These are phyloP conservation scores for Apis florea DNA, from an alignment of 1,140 invertebrate genomes.

Conservation along the genomic window DNA sequence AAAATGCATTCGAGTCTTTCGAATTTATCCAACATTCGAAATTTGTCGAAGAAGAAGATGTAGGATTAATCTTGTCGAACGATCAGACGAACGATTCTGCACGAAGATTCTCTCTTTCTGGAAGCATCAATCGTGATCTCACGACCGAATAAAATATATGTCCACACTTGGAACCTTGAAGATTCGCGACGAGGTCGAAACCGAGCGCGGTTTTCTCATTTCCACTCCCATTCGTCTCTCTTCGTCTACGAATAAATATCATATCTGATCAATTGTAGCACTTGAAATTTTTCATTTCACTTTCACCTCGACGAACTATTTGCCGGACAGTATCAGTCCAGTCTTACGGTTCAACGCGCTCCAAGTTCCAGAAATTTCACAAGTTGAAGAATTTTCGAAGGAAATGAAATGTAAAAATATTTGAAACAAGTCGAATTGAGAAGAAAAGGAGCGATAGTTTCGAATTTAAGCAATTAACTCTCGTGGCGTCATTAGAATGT, in stretches of 20 bases:
- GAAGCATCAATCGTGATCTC: not conserved
- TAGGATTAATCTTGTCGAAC: not conserved
- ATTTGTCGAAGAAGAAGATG: not conserved
- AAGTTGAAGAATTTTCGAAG: not conserved
- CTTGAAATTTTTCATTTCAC: not conserved
- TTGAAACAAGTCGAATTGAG: not conserved
- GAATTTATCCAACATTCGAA: not conserved
- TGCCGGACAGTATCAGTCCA: no score
- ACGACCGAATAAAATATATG: constrained; percentile 3
- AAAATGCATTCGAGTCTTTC: no score
- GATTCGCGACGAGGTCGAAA: not conserved
- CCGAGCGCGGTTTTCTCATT: not conserved
- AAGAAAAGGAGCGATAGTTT: not conserved
- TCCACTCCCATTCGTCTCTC: constrained; percentile 59
- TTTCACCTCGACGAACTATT: not conserved
- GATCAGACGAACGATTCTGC: no score
- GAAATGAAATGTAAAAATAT: not conserved
- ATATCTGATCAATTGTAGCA: not conserved
- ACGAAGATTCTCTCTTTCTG: not conserved
- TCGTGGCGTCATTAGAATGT: not conserved
- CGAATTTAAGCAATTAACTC: constrained; percentile 27
- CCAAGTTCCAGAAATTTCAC: no score
- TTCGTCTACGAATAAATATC: constrained; percentile 53
- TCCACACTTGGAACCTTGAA: not conserved
- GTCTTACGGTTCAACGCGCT: no score